Evolutionary conservation across 2,888 invertebrate species (phyloP).

Genomic region (Labia minor): DNA sequence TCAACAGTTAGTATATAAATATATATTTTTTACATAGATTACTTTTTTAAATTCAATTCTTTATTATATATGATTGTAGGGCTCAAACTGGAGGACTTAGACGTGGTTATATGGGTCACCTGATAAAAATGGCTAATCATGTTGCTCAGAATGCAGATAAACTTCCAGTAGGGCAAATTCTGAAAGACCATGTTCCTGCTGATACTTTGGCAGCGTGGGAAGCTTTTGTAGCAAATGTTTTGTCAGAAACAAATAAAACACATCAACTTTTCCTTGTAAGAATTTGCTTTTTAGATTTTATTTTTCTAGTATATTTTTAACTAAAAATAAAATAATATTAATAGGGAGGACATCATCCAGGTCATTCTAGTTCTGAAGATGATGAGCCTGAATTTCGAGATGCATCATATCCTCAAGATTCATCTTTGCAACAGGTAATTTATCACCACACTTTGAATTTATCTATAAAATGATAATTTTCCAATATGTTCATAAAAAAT

Average conservation of each 20-base stretch:
- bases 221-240: slow-evolving; percentile 35
- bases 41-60: background rate
- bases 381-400: slow-evolving; percentile 43
- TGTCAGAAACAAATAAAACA: slow-evolving; percentile 34
- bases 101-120: slow-evolving; percentile 52
- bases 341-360: slow-evolving; percentile 38
- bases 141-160: slow-evolving; percentile 36
- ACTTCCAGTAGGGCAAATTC: slow-evolving; percentile 34
- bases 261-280: slow-evolving; percentile 34
- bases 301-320: background rate
- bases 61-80: slow-evolving; percentile 23
- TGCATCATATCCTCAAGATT: slow-evolving; percentile 42
- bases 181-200: slow-evolving; percentile 35
- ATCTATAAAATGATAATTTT: slow-evolving; percentile 16
- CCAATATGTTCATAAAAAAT: too few species aligned
- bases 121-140: slow-evolving; percentile 43
- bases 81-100: slow-evolving; percentile 32
- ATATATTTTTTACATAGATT: background rate
- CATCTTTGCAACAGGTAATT: slow-evolving; percentile 43
- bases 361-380: slow-evolving; percentile 40
- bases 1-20: slow-evolving; percentile 53
- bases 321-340: slow-evolving; percentile 20
- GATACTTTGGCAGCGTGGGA: slow-evolving; percentile 38
- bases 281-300: background rate
- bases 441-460: too few species aligned